Evolutionary conservation across 1,140 invertebrate genomes (phyloP), one percentile per base, ranked within the genome.

Genomic region (Littorina saxatilis): DNA sequence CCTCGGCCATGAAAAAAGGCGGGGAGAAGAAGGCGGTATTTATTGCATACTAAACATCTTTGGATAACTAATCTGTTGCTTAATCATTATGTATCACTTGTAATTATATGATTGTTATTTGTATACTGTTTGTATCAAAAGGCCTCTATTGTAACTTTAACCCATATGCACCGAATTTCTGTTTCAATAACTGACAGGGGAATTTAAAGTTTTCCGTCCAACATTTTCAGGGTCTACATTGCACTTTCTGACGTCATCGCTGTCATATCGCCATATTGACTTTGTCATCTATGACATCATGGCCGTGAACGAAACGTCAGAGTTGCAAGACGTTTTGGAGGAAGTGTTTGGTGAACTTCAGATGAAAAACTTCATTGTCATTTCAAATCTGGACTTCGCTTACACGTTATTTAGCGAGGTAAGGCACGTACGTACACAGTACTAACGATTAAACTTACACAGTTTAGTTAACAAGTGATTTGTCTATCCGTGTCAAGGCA

Each of bases 341-440:
- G 76, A 78, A 1, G n/a, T 78, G 0, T 78, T 61, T 9, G 55
- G 32, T 37, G 58, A 15, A 2, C 52, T 40, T n/a, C 40, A 78
- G 15, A 32, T 20, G 9, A 63, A 23, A 43, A 78, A 52, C 15
- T 5, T 52, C 52, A 40, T 78, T 23, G 35, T 78, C 17, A 13
- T 78, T 4, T 58, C 39, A 2, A 27, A 76, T 23, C 17, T 78
- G 23, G 66, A 43, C 17, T 29, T 58, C 11, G 32, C 23, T 9
- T 15, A 35, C 29, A 58, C 17, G 76, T n/a, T 78, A 9, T 78
- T 78, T 39, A 27, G 11, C 40, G 23, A 78, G 76, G 76, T 78
- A 40, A 73, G 39, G n/a, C n/a, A n/a, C n/a, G n/a, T n/a, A n/a
- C n/a, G n/a, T n/a, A n/a, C n/a, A n/a, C n/a, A n/a, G n/a, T n/a